Conservation (phyloP, 2,888 invertebrate genomes). For the Pemphredon lugubris region DNA sequence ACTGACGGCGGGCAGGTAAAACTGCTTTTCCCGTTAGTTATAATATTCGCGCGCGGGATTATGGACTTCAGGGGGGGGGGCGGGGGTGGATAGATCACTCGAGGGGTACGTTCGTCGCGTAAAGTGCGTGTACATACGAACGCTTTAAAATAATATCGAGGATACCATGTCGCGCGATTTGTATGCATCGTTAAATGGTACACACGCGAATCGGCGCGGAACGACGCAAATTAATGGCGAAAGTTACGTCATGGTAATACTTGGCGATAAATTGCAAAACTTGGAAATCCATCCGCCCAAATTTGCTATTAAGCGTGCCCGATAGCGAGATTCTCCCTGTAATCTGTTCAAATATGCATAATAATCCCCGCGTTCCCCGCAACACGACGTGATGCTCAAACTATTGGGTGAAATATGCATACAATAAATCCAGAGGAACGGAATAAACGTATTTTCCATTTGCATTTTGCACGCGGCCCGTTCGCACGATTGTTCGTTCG, state of each 20-base stretch:
- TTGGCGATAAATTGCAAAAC: background rate
- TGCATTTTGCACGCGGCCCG: slow-evolving; percentile 38
- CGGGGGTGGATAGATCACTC: too few species aligned
- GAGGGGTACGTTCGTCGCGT: too few species aligned
- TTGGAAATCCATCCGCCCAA: background rate
- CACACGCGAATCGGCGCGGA: background rate
- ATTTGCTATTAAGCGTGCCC: background rate
- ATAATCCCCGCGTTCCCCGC: slow-evolving; percentile 6
- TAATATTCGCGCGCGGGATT: slow-evolving; percentile 10
- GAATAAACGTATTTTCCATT: slow-evolving; percentile 47
- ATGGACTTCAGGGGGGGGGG: background rate
- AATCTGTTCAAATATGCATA: slow-evolving; percentile 26
- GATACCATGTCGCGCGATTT: too few species aligned
- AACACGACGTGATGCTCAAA: slow-evolving; percentile 8
- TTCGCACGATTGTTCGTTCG: slow-evolving; percentile 55
- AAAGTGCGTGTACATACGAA: too few species aligned
- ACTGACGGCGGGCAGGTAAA: slow-evolving; percentile 42
- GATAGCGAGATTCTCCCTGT: background rate
- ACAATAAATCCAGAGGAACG: slow-evolving; percentile 13
- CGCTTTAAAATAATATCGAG: too few species aligned
- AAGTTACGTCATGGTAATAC: background rate
- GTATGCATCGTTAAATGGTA: background rate
- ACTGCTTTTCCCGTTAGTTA: slow-evolving; percentile 38
- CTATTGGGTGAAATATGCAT: slow-evolving; percentile 26
- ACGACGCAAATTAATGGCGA: background rate